phyloP scores from a whole-genome alignment of 2,113 vertebrate genomes.

The Vanacampus margaritifer region DNA sequence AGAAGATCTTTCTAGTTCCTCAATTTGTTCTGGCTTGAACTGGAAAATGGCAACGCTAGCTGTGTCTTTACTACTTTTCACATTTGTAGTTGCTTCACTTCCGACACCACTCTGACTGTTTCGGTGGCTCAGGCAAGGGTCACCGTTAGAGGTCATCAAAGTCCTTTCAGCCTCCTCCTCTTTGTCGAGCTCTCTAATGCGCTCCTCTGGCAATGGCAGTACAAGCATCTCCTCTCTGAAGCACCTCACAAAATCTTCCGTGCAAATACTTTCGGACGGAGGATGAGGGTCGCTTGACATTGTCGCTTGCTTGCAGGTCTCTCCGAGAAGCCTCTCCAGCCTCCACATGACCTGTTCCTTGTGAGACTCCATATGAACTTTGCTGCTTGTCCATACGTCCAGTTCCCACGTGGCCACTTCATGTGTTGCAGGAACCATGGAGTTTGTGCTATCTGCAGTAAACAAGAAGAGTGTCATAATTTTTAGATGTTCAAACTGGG shows the following conservation, averaged over 20 bases:
- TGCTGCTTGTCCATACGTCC: conserved; percentile 9
- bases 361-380: conserved; percentile 36
- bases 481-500: neutral
- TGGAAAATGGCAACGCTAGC: neutral
- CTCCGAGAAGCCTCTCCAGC: conserved; percentile 57
- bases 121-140: neutral
- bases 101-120: neutral
- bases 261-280: conserved; percentile 72
- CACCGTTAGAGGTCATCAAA: conserved; percentile 12
- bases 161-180: conserved; percentile 7
- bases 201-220: conserved; percentile 13
- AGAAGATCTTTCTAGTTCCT: conserved; percentile 3
- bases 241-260: conserved; percentile 71
- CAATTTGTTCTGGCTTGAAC: neutral
- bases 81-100: neutral
- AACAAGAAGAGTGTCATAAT: conserved; percentile 10
- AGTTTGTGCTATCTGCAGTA: conserved; percentile 22
- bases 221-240: conserved; percentile 72
- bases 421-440: neutral
- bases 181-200: conserved; percentile 4
- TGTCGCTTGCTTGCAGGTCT: conserved; percentile 18
- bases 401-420: conserved; percentile 7
- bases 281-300: conserved; percentile 21
- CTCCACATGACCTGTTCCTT: conserved; percentile 68
- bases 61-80: conserved; percentile 1